phyloP scores from a whole-genome alignment of 2,888 invertebrate species.

The Quadroppia sp. region DNA sequence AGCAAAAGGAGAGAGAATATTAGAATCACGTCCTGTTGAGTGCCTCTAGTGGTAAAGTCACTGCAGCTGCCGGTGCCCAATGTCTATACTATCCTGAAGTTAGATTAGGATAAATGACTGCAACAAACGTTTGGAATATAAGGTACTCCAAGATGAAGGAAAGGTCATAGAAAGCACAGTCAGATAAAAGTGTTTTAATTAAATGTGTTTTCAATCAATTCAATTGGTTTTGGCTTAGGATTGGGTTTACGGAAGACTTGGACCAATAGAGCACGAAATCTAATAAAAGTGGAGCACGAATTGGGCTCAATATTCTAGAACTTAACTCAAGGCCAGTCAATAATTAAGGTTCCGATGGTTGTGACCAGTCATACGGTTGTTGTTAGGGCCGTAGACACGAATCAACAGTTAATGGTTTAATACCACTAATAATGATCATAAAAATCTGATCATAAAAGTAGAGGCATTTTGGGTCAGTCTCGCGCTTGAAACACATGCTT shows the following conservation, averaged over 20 bases:
- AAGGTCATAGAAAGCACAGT: neutral
- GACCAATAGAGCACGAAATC: neutral
- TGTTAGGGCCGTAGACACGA: constrained; percentile 12
- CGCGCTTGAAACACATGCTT: constrained; percentile 18
- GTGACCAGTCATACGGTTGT: neutral
- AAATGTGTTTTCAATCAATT: neutral
- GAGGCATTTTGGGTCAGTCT: neutral
- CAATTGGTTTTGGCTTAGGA: neutral
- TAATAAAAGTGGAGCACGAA: constrained; percentile 21
- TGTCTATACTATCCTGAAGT: neutral
- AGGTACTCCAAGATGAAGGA: neutral
- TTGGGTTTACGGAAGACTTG: neutral
- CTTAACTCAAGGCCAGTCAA: neutral
- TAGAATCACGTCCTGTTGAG: constrained; percentile 37
- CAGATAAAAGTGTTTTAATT: neutral
- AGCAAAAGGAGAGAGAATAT: constrained; percentile 31
- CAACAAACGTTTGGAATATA: constrained; percentile 15
- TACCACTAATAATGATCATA: constrained; percentile 15
- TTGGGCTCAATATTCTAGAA: neutral
- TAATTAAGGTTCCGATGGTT: neutral
- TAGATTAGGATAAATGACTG: constrained; percentile 3
- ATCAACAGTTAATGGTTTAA: constrained; percentile 22
- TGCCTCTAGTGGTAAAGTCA: neutral
- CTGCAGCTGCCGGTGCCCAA: constrained; percentile 16
- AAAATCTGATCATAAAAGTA: neutral